A percentile compares a stretch with the other conserved stretches of the same genome.
Conservation (phyloP, 2,888 invertebrate genomes). For the Tridacna crocea region DNA sequence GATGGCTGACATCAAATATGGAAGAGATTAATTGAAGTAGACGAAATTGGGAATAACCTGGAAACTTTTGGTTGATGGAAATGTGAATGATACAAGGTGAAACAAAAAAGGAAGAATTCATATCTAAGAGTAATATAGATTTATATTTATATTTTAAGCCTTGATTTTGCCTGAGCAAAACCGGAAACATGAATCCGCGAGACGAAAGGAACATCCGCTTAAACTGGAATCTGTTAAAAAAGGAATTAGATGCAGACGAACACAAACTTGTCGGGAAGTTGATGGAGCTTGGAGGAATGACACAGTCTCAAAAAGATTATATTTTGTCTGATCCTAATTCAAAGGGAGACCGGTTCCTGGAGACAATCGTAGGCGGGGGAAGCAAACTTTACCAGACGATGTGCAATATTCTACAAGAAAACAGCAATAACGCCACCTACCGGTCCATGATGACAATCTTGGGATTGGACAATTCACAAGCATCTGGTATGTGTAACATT, state of each 20-base stretch:
- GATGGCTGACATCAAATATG: slow-evolving; percentile 16
- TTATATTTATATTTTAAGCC: background rate
- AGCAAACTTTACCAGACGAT: slow-evolving; percentile 63
- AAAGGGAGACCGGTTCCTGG: slow-evolving; percentile 66
- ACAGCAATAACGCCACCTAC: slow-evolving; percentile 54
- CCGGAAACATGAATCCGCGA: slow-evolving; percentile 46
- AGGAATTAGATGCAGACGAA: slow-evolving; percentile 65
- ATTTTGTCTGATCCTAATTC: slow-evolving; percentile 57
- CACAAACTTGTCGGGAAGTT: slow-evolving; percentile 63
- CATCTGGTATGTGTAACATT: slow-evolving; percentile 19
- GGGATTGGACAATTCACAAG: slow-evolving; percentile 33
- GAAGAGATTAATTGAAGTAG: background rate
- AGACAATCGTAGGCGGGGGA: slow-evolving; percentile 60
- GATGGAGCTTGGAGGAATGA: slow-evolving; percentile 58
- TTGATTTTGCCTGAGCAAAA: background rate
- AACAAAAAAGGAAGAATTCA: background rate
- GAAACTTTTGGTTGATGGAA: background rate
- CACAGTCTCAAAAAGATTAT: slow-evolving; percentile 40
- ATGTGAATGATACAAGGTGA: background rate
- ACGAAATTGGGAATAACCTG: background rate
- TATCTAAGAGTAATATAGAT: background rate
- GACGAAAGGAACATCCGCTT: slow-evolving; percentile 63
- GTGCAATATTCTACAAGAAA: slow-evolving; percentile 61
- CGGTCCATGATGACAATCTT: slow-evolving; percentile 39
- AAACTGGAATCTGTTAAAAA: slow-evolving; percentile 64